These are phyloP conservation scores for Trichonephila clavata DNA, from an alignment of 1,140 invertebrate species.

Conservation along the genomic window DNA sequence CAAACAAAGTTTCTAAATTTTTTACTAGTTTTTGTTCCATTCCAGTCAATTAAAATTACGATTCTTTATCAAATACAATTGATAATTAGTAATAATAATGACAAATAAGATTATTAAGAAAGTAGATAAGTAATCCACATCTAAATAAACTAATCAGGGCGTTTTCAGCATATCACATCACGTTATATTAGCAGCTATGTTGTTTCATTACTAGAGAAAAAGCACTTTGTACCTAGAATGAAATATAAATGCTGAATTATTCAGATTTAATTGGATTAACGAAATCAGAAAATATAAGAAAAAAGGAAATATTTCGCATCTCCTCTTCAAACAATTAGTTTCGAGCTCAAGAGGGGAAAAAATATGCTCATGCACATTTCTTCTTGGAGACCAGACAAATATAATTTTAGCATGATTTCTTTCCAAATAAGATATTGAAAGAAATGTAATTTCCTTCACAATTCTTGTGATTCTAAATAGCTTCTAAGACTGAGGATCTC, in stretches of 20 bases:
- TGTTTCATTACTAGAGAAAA: too few relatives aligned
- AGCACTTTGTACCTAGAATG: too few relatives aligned
- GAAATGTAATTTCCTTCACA: not conserved
- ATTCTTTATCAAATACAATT: too few relatives aligned
- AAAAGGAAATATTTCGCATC: not conserved
- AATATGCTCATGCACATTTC: not conserved
- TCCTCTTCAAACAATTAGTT: not conserved
- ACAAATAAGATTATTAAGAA: too few relatives aligned
- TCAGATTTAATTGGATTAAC: conserved; percentile 2
- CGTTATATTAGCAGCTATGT: too few relatives aligned
- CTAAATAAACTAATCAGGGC: too few relatives aligned
- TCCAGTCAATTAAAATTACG: too few relatives aligned
- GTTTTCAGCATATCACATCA: too few relatives aligned
- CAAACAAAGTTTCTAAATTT: too few relatives aligned
- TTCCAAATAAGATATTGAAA: not conserved
- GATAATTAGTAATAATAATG: too few relatives aligned
- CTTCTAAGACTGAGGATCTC: not conserved
- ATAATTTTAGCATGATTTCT: not conserved
- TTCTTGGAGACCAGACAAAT: not conserved
- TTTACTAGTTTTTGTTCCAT: too few relatives aligned
- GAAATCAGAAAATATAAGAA: not conserved
- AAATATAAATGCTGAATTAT: not conserved
- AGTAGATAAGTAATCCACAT: too few relatives aligned
- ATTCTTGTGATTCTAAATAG: not conserved
- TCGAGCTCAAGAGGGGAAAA: not conserved